Percentiles rank a stretch among this genome's conserved stretches.
Evolutionary conservation across 2,797 vertebrate species (phyloP).

Genomic region (Enteromius argenteus): DNA sequence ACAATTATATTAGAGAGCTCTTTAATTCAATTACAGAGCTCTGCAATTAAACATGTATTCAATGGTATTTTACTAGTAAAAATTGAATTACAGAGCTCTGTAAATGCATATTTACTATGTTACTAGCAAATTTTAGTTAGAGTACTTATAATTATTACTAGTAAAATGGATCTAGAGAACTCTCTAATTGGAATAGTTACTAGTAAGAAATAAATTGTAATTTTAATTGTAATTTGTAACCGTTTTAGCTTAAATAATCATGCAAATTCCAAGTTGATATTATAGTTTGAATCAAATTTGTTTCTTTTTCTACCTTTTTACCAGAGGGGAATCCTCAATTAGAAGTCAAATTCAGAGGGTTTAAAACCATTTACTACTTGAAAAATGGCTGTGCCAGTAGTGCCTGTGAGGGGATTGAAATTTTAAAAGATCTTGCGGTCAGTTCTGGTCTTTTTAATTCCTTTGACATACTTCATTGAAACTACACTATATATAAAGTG

Average conservation of each 20-base stretch:
- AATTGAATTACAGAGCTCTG: too few species aligned
- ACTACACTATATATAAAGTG: neutral
- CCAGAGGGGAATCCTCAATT: conserved; percentile 73
- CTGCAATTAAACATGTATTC: too few species aligned
- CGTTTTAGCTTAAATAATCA: neutral
- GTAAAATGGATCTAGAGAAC: too few species aligned
- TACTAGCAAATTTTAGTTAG: too few species aligned
- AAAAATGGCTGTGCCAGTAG: conserved; percentile 84
- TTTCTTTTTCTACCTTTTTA: conserved; percentile 29
- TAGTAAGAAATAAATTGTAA: neutral
- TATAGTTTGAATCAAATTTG: neutral
- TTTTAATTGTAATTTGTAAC: too few species aligned
- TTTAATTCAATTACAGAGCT: too few species aligned
- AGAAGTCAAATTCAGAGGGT: conserved; percentile 73
- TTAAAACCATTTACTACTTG: conserved; percentile 76
- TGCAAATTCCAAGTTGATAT: neutral
- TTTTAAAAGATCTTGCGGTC: conserved; percentile 82
- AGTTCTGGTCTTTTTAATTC: conserved; percentile 62
- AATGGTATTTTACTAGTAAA: too few species aligned
- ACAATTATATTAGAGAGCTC: too few species aligned
- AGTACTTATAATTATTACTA: too few species aligned
- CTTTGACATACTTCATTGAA: neutral
- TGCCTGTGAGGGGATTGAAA: conserved; percentile 86
- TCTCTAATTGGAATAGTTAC: neutral
- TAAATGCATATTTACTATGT: too few species aligned